Base-by-base conservation (phyloP, 1,140 invertebrate species). In the Maniola jurtina region DNA sequence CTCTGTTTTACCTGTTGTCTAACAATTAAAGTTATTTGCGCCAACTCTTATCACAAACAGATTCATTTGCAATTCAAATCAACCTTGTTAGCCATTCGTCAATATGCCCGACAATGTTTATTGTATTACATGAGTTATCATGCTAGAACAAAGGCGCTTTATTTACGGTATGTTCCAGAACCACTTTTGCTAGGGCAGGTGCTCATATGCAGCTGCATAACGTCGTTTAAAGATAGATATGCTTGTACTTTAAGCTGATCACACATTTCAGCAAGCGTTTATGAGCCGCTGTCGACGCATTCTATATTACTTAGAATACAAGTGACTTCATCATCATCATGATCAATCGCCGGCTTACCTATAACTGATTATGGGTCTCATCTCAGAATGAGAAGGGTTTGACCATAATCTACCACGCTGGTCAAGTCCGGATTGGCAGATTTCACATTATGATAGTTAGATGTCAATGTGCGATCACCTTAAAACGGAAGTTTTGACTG, bases 51-150 rank as follows among this genome's bases (percentile, higher is more conserved):
- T 35, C 42, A 67, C 33, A 47, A 56, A 62, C 61, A 55, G 47
- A 47, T 50, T 57, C 59, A 58, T 70, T 66, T 62, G 64, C 62
- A 54, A 66, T 63, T 58, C 38, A 66, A 70, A 70, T 63, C 33
- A 54, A 13, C 25, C 59, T 42, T 52, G 42, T 54, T 45, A 47
- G 35, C 34, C 60, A 71, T 64, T 64, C 57, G 64, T 64, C 61
- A 68, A 66, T 64, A 71, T 64, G 61, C 65, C 16, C 55, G 48
- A 64, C 65, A 71, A 61, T 68, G 61, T 65, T 64, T 64, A 66
- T 66, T 67, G 35, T 52, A 55, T 40, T 57, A 40, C 36, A 66
- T 58, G 55, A 63, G 60, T 64, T 66, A 71, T 56, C 11, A 48
- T 58, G 11, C 54, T 60, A 34, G 56, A 33, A 64, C 57, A 59